phyloP scores from a whole-genome alignment of 2,888 invertebrate genomes.

The Macrophya annulata region DNA sequence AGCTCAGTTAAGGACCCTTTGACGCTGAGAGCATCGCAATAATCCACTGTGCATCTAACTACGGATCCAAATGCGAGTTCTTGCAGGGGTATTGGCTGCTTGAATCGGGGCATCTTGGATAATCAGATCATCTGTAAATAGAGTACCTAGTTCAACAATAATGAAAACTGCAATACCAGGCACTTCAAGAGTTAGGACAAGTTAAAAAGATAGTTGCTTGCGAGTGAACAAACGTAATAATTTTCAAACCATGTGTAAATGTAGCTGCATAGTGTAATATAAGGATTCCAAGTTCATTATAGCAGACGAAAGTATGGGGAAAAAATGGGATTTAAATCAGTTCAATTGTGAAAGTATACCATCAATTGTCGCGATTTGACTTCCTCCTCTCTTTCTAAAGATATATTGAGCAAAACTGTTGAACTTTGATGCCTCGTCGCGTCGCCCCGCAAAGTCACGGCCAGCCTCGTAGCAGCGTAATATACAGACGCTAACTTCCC shows the following conservation, averaged over 20 bases:
- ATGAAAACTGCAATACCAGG: background rate
- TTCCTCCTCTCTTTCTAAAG: too few species aligned
- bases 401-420: too few species aligned
- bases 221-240: background rate
- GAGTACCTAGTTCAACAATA: background rate
- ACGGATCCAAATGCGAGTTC: background rate
- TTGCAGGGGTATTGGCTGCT: slow-evolving; percentile 21
- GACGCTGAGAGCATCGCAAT: slow-evolving; percentile 29
- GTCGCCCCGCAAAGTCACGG: too few species aligned
- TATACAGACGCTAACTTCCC: too few species aligned
- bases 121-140: slow-evolving; percentile 30
- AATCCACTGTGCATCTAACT: background rate
- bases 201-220: background rate
- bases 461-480: too few species aligned
- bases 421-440: too few species aligned
- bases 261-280: background rate
- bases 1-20: background rate
- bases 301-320: background rate
- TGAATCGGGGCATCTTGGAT: slow-evolving; percentile 18
- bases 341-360: too few species aligned
- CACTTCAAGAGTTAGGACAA: background rate
- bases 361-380: too few species aligned
- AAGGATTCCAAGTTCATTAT: background rate
- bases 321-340: too few species aligned
- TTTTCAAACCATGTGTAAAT: too few species aligned